A percentile compares a stretch with the other conserved stretches of the same genome.
Conservation (phyloP, 2,797 vertebrate species). For the Tauraco hartlaubi region DNA sequence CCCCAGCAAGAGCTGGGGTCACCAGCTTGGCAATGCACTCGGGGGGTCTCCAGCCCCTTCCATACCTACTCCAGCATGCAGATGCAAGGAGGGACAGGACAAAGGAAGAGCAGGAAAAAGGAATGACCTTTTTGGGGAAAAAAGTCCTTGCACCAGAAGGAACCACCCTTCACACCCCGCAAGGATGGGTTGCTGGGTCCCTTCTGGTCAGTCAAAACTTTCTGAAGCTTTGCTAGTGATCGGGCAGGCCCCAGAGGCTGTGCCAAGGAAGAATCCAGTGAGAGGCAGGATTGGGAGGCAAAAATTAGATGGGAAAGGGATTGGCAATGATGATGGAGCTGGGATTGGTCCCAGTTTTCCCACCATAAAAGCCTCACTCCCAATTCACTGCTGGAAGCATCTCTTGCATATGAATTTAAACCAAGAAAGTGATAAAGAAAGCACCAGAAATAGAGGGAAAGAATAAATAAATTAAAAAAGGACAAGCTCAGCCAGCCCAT, state of each 20-base stretch:
- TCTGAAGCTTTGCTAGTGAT: background rate
- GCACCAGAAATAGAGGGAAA: background rate
- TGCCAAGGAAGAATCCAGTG: background rate
- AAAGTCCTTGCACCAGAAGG: background rate
- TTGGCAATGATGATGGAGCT: background rate
- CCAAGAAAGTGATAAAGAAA: background rate
- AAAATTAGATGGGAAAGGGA: background rate
- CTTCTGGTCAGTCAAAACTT: background rate
- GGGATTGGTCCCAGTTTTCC: background rate
- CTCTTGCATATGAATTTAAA: background rate
- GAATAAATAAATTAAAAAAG: background rate
- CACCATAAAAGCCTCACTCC: background rate
- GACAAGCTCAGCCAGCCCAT: background rate
- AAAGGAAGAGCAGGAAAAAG: background rate
- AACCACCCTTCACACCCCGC: background rate
- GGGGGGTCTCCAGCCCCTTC: background rate
- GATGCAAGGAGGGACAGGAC: background rate
- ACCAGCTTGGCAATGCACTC: accelerated
- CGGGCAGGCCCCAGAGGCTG: background rate
- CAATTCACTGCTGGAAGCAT: conserved; percentile 54
- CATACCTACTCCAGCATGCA: background rate
- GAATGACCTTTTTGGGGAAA: background rate
- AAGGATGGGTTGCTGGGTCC: background rate
- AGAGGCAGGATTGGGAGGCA: background rate
- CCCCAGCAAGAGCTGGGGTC: background rate